Evolutionary conservation across 2,888 invertebrate species (phyloP), one percentile per base, ranked within the genome.

Genomic region (Aethes cnicana): DNA sequence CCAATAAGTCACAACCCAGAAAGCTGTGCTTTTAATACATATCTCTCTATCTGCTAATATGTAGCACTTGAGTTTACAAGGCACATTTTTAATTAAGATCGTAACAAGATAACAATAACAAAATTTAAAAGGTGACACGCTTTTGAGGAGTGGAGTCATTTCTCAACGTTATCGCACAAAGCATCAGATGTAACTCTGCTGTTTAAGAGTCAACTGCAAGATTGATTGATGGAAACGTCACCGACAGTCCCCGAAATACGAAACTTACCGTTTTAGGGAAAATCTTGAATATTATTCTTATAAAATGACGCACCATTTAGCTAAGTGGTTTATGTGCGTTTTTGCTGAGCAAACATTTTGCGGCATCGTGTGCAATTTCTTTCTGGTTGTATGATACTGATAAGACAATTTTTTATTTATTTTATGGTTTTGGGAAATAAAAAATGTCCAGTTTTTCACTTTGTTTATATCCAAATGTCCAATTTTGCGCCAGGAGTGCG

Each of bases 211-310:
- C 68, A 74, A 75, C 74, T 80, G 77, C 76, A 68, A 62, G 69
- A 74, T 77, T 86, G 86, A 86, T 86, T 79, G 85, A 86, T 86
- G 82, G 61, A 65, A 66, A 70, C 69, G 75, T 68, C 71, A 66
- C 62, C 77, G 77, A 84, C 82, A 84, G 83, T 67, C 61, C 63
- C 36, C 56, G 60, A 64, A 72, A 72, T 70, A 59, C 63, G 62
- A 61, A 66, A 72, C 64, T 69, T 66, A 55, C 54, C 37, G 53
- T 53, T 53, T 53, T 36, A 56, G 53, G 58, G 56, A 59, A 64
- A 69, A 68, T 58, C 56, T 58, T 54, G 39, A 52, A 52, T 37
- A 25, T 48, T 48, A 35, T 42, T 35, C 36, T 30, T 44, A 50
- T 52, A 46, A 39, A 46, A 46, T 33, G 37, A 46, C 46, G 44